Evolutionary conservation across 2,797 vertebrate species (phyloP).

Genomic region (Myotis findleyi): DNA sequence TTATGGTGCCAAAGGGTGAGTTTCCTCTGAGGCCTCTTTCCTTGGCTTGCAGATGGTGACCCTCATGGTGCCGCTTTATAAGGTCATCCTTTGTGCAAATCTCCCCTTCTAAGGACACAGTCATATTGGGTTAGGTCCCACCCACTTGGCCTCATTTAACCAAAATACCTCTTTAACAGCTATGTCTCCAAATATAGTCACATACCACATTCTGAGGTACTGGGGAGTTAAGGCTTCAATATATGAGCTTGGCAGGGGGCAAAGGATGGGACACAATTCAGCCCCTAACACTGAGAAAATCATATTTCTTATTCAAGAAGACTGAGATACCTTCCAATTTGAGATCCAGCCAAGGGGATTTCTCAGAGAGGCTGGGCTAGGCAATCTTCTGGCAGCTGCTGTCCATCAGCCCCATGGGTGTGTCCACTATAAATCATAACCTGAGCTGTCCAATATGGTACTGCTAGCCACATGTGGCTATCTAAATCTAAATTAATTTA

Average conservation of each 20-base stretch:
- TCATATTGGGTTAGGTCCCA: neutral
- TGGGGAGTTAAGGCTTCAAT: neutral
- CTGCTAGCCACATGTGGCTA: neutral
- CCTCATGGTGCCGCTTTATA: neutral
- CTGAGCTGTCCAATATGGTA: neutral
- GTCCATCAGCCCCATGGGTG: neutral
- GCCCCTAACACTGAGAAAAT: neutral
- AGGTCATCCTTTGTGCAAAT: neutral
- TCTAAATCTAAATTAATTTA: neutral
- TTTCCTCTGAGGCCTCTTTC: neutral
- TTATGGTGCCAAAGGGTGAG: neutral
- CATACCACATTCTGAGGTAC: neutral
- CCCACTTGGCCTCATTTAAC: neutral
- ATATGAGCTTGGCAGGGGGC: neutral
- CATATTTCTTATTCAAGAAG: neutral
- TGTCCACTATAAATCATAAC: neutral
- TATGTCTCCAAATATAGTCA: neutral
- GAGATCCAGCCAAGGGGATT: neutral
- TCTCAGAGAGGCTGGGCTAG: neutral
- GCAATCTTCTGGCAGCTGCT: neutral
- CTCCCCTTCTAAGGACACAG: neutral
- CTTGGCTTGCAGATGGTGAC: neutral
- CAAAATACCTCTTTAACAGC: neutral
- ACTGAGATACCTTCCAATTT: neutral
- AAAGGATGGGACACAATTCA: neutral